phyloP scores from a whole-genome alignment of 2,888 invertebrate species.

The Brachynemurus nebulosus region DNA sequence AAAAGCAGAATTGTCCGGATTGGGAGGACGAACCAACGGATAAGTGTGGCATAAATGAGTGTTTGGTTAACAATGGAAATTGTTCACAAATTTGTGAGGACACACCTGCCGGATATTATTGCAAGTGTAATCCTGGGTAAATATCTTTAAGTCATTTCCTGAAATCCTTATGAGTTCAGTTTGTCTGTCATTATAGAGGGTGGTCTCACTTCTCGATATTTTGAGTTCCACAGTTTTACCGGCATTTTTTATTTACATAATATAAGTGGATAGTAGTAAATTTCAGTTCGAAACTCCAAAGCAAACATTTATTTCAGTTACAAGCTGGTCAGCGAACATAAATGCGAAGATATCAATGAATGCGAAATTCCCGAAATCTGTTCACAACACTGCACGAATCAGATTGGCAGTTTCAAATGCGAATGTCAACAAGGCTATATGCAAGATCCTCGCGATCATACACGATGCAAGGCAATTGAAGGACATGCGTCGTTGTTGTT shows the following conservation, averaged over 20 bases:
- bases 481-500: conserved; percentile 83
- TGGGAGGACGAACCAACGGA: conserved; percentile 77
- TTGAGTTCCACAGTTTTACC: no score
- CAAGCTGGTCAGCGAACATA: neutral
- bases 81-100: conserved; percentile 80
- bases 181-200: no score
- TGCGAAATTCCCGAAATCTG: conserved; percentile 84
- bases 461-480: conserved; percentile 78
- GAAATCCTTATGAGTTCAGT: no score
- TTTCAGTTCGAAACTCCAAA: no score
- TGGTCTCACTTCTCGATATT: no score
- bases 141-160: no score
- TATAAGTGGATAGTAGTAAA: no score
- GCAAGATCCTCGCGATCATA: conserved; percentile 68
- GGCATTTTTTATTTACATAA: no score
- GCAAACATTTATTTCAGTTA: no score
- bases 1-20: conserved; percentile 72
- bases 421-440: conserved; percentile 80
- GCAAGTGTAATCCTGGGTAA: conserved; percentile 71
- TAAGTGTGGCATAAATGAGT: conserved; percentile 68
- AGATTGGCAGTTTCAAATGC: conserved; percentile 85
- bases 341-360: conserved; percentile 68
- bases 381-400: conserved; percentile 86
- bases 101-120: conserved; percentile 61
- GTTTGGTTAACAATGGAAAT: conserved; percentile 65